Base-by-base conservation (phyloP, 2,797 vertebrate species). In the Amblyopsis hoosieri region DNA sequence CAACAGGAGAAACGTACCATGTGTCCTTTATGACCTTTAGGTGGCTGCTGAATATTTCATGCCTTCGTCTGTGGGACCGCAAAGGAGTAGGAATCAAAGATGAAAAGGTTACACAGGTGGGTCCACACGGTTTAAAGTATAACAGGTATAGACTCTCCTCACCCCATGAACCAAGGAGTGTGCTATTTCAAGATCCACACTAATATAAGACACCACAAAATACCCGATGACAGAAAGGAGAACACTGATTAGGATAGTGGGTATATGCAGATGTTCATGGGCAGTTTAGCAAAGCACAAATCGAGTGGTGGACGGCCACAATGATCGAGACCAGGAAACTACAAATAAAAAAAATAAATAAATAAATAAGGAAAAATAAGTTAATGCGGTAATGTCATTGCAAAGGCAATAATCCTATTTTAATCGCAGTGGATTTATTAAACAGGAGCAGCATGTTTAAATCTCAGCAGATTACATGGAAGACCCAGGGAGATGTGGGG, bases 361-460 rank as follows among this genome's bases (percentile, higher is more conserved):
- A 19, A 17, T 17, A 4, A 3, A 29, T 4, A 0, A 60, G 31
- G 33, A 72, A 76, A 82, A 83, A 82, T 71, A 62, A 79, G 23
- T 86, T 82, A 68, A 79, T 81, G 85, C 71, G 66, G 74, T 73
- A 74, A 84, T 85, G 82, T 86, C 84, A 85, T 85, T 75, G 72
- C 74, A 79, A 82, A 78, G 66, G 82, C 78, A 37, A 76, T 90
- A 89, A 91, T 89, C 89, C 90, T 88, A 87, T 91, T 92, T 89
- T 90, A 92, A 92, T 90, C 86, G 77, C 82, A 63, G 84, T 84
- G 83, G 88, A 90, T 90, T 91, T 91, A 90, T 89, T 91, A 91
- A 90, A 89, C 87, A 88, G 85, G 82, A 91, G 87, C 89, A 92
- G 91, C 91, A 90, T 89, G 91, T 92, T 87, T 90, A 91, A 90